These are phyloP conservation scores for Bombus soroeensis DNA, from an alignment of 1,140 invertebrate genomes.

Conservation along the genomic window DNA sequence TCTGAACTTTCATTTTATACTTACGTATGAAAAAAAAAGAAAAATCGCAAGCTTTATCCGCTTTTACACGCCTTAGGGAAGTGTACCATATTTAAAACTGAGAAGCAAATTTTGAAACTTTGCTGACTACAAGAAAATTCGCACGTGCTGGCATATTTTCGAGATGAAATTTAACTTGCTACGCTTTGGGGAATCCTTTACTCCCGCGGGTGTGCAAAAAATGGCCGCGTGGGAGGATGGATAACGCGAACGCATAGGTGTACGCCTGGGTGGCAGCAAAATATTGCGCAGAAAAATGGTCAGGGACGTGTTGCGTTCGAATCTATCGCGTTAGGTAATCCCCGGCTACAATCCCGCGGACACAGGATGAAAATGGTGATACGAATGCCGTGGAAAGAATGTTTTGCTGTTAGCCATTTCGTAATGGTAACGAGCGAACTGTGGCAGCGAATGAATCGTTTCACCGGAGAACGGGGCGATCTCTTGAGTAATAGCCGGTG, in stretches of 20 bases:
- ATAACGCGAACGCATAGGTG: background rate
- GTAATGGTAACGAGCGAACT: constrained; percentile 20
- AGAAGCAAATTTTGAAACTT: background rate
- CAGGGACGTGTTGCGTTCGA: constrained; percentile 2
- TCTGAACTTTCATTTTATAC: no score
- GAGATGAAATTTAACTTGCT: background rate
- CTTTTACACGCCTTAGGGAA: no score
- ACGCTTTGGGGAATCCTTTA: background rate
- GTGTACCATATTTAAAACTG: background rate
- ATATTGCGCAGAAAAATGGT: background rate
- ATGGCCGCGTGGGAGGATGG: background rate
- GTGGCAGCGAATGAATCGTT: constrained; percentile 3
- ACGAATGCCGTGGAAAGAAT: background rate
- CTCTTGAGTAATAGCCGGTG: constrained; percentile 14
- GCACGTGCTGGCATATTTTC: background rate
- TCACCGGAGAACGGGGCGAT: constrained; percentile 9
- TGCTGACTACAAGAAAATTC: background rate
- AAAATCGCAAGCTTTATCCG: background rate
- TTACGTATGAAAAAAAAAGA: no score
- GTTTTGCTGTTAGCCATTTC: background rate
- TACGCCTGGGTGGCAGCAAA: background rate
- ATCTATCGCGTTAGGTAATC: constrained; percentile 6
- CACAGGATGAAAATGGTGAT: constrained; percentile 18
- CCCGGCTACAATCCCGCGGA: background rate
- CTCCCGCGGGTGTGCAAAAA: background rate